Evolutionary conservation across 1,140 invertebrate genomes (phyloP).

Genomic region (Drosophila guanche): DNA sequence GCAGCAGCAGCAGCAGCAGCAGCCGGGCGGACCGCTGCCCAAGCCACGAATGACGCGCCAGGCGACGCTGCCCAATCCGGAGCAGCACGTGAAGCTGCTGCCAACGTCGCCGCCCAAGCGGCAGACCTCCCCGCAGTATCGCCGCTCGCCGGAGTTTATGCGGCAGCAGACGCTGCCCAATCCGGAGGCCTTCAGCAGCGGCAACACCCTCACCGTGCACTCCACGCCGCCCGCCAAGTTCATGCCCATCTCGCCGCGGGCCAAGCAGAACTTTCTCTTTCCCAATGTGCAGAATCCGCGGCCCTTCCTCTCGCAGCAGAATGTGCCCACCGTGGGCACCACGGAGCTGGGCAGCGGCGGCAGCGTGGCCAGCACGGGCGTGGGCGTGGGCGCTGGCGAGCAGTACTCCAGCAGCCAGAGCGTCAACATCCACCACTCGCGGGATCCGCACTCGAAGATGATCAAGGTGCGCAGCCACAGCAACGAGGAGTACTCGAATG

Average conservation of each 20-base stretch:
- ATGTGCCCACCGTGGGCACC: constrained; percentile 73
- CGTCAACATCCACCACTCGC: constrained; percentile 78
- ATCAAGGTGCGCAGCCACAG: constrained; percentile 83
- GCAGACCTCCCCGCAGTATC: constrained; percentile 79
- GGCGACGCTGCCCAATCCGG: constrained; percentile 81
- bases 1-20: neutral
- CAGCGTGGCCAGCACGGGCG: constrained; percentile 61
- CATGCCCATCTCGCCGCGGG: constrained; percentile 79
- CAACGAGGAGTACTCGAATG: constrained; percentile 82
- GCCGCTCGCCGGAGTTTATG: constrained; percentile 81
- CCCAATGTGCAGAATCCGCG: constrained; percentile 78
- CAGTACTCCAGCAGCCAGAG: constrained; percentile 83
- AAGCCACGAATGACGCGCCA: constrained; percentile 79
- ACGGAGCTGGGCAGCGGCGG: constrained; percentile 57
- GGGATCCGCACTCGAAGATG: constrained; percentile 80
- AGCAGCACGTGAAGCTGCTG: constrained; percentile 80
- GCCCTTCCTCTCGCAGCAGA: constrained; percentile 80
- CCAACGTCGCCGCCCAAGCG: constrained; percentile 83
- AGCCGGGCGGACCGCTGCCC: constrained; percentile 27
- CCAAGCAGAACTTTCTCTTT: constrained; percentile 83
- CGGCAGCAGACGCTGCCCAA: constrained; percentile 82
- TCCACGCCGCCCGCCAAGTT: constrained; percentile 71
- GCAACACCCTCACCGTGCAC: constrained; percentile 77
- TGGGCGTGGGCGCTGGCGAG: constrained; percentile 61
- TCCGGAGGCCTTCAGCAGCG: constrained; percentile 75